Percentiles rank a stretch among this genome's conserved stretches.
These are phyloP conservation scores for Scomberomorus guttatus DNA, from an alignment of 2,797 vertebrate genomes.

Conservation along the genomic window DNA sequence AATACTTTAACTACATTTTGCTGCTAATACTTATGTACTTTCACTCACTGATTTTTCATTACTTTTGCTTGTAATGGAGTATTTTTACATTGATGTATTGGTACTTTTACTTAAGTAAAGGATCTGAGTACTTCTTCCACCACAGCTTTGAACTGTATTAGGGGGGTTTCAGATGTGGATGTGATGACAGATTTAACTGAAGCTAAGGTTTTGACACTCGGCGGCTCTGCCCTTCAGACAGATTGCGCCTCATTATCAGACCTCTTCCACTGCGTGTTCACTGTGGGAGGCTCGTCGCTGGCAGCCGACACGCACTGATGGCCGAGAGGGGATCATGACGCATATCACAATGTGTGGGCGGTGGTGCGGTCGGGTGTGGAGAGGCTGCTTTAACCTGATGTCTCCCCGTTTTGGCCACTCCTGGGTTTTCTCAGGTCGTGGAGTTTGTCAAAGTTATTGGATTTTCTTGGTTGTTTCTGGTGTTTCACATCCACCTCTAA, in stretches of 20 bases:
- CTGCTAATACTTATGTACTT: too few species aligned
- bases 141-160: background rate
- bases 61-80: too few species aligned
- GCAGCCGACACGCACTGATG: slow-evolving; percentile 10
- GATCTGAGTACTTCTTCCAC: too few species aligned
- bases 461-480: too few species aligned
- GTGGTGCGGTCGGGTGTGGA: background rate
- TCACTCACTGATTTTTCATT: too few species aligned
- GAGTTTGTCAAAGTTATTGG: background rate
- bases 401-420: background rate
- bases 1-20: too few species aligned
- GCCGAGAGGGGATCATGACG: slow-evolving; percentile 10
- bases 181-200: slow-evolving; percentile 24
- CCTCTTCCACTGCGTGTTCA: slow-evolving; percentile 1
- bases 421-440: background rate
- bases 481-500: background rate
- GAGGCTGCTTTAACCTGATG: background rate
- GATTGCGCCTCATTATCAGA: slow-evolving; percentile 49
- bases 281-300: slow-evolving; percentile 25
- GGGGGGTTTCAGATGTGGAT: background rate
- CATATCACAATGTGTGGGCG: slow-evolving; percentile 9
- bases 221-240: slow-evolving; percentile 11
- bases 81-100: too few species aligned
- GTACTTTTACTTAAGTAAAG: too few species aligned
- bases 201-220: slow-evolving; percentile 16